A percentile compares a stretch with the other conserved stretches of the same genome.
These are phyloP conservation scores for Scolanthus callimorphus DNA, from an alignment of 92 coral and sea anemone species.

Conservation along the genomic window DNA sequence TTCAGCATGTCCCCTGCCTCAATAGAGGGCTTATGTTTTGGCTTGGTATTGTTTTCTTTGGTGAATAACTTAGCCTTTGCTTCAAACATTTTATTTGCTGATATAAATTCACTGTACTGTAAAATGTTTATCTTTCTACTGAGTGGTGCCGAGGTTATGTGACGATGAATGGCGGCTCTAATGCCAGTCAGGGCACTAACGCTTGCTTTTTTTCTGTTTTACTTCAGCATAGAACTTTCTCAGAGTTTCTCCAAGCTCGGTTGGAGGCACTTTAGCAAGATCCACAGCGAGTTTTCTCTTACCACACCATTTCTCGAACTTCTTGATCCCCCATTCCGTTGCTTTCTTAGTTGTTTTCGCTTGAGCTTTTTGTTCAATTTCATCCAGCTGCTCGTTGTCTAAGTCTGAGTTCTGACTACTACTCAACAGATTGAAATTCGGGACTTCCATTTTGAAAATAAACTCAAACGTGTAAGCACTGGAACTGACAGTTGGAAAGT, in stretches of 20 bases:
- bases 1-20: constrained; percentile 43
- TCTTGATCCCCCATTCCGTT: too few species aligned
- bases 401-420: neutral
- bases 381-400: neutral
- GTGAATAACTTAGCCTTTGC: constrained; percentile 33
- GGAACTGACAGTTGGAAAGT: too few species aligned
- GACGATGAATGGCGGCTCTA: constrained; percentile 30
- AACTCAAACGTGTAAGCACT: too few species aligned
- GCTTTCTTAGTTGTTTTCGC: too few species aligned
- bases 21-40: constrained; percentile 34
- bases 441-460: too few species aligned
- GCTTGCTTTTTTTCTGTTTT: constrained; percentile 7
- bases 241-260: neutral
- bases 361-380: neutral
- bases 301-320: neutral
- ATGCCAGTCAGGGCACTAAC: constrained; percentile 30
- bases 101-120: constrained; percentile 31
- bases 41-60: constrained; percentile 34
- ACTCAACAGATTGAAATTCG: too few species aligned
- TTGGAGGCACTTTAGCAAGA: neutral
- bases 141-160: constrained; percentile 25
- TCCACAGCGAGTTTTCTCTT: neutral
- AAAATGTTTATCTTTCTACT: constrained; percentile 31
- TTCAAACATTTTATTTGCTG: constrained; percentile 30
- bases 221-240: constrained; percentile 15